Evolutionary conservation across 2,888 invertebrate genomes (phyloP), one percentile per base, ranked within the genome.

Genomic region (Trissolcus brochymenae): DNA sequence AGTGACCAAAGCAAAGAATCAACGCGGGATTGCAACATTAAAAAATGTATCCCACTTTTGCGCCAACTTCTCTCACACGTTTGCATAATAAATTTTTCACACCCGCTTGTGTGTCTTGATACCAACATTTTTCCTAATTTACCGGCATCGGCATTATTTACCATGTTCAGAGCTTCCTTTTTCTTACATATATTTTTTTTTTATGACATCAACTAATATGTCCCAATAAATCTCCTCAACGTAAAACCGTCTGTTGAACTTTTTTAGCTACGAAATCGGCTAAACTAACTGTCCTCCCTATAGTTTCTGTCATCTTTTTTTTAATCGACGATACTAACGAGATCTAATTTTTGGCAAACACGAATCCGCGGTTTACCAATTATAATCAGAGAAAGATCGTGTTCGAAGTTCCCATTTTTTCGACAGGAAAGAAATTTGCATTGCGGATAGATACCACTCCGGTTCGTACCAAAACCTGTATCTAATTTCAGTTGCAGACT

Each of bases 71-170:
- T 29, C 51, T 9, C 50, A 49, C 50, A 14, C 56, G 67, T 75
- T 75, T 68, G 46, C 75, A 75, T 75, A 64, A 75, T 68, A 75
- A 64, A 68, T 74, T 75, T 57, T 43, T 55, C 35, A 41, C 54
- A 43, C 35, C 43, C 43, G 55, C 60, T 14, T 46, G 14, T 46
- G 53, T 16, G 13, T 67, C 56, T 50, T 66, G 56, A 43, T 41
- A 41, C 43, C 59, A 35, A 35, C 35, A 35, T 35, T 35, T 35
- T 35, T 35, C 35, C 35, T 35, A 35, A 35, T 35, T 35, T 35
- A 35, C 35, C 35, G 35, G 9, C 35, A 35, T 35, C 35, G 35
- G 35, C 35, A 35, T 35, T 35, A 35, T 35, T 35, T 11, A 35
- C 9, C 35, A 35, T 11, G 9, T 35, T 35, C 9, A 11, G 35